Conservation (phyloP, 2,888 invertebrate species). For the Crossocerus cetratus region DNA sequence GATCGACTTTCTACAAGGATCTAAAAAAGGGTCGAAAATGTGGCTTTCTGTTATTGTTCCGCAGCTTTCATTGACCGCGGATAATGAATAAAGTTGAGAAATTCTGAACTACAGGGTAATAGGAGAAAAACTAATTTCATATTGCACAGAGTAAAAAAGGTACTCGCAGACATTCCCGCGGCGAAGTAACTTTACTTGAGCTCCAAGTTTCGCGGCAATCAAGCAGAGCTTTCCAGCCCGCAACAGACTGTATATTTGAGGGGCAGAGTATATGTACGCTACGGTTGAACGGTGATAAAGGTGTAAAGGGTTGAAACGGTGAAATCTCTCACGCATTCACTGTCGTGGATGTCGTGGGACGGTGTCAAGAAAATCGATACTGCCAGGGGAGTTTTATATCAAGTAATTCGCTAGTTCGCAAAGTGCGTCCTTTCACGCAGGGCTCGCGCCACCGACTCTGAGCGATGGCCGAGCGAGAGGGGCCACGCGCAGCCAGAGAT, state of each 20-base stretch:
- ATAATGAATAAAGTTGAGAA: too few relatives aligned
- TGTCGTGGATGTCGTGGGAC: conserved; percentile 15
- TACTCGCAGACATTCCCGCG: too few relatives aligned
- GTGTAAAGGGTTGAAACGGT: conserved; percentile 15
- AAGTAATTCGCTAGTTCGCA: conserved; percentile 4
- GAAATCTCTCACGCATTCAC: conserved; percentile 26
- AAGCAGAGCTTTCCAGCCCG: too few relatives aligned
- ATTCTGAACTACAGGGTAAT: too few relatives aligned
- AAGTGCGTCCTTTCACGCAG: conserved; percentile 7
- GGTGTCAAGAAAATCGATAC: conserved; percentile 40
- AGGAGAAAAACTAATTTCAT: too few relatives aligned
- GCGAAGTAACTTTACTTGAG: too few relatives aligned
- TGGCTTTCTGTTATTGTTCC: too few relatives aligned
- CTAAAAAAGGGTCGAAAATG: too few relatives aligned
- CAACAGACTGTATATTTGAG: not conserved
- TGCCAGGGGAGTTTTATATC: conserved; percentile 19
- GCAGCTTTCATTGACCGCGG: too few relatives aligned
- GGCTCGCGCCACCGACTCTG: not conserved
- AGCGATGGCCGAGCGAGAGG: not conserved
- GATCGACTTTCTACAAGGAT: too few relatives aligned
- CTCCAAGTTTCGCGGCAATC: too few relatives aligned
- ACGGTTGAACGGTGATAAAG: conserved; percentile 2
- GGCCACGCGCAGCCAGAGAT: not conserved
- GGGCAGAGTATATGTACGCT: not conserved
- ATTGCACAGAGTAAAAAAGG: too few relatives aligned